Percentiles rank a stretch among this genome's conserved stretches.
phyloP scores from a whole-genome alignment of 1,140 invertebrate genomes.

The Cyrtorhinus lividipennis region DNA sequence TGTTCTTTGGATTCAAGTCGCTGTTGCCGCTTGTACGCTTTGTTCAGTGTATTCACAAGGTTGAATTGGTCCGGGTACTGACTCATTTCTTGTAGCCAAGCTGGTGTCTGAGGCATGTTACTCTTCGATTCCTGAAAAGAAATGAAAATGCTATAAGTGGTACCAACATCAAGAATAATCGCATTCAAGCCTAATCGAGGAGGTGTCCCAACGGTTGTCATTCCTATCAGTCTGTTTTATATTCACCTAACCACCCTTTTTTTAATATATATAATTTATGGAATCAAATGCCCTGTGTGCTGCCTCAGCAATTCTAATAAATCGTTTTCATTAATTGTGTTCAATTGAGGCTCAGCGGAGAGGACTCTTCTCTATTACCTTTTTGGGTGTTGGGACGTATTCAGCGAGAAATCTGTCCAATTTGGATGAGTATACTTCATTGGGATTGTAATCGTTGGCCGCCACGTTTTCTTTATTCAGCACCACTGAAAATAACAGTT shows the following conservation, averaged over 20 bases:
- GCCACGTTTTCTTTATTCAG: neutral
- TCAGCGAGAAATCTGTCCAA: neutral
- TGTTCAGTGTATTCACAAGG: constrained; percentile 7
- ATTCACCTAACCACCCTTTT: no score
- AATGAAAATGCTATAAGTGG: no score
- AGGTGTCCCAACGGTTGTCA: no score
- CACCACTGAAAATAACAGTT: neutral
- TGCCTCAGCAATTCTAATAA: no score
- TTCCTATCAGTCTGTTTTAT: no score
- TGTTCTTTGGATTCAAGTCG: neutral
- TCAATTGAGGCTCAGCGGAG: no score
- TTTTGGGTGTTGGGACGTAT: neutral
- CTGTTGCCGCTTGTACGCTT: neutral
- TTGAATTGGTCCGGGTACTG: neutral
- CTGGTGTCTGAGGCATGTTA: neutral
- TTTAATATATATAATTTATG: no score
- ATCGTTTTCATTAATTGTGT: no score
- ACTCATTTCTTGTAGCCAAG: constrained; percentile 1
- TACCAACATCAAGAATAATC: no score
- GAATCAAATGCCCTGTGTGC: no score
- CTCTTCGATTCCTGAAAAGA: neutral
- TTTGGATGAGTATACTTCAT: neutral
- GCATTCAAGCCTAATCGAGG: no score
- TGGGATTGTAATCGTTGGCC: neutral
- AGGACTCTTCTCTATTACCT: no score